These are phyloP conservation scores for Acanthochromis polyacanthus DNA, from an alignment of 2,113 vertebrate genomes.

Conservation along the genomic window DNA sequence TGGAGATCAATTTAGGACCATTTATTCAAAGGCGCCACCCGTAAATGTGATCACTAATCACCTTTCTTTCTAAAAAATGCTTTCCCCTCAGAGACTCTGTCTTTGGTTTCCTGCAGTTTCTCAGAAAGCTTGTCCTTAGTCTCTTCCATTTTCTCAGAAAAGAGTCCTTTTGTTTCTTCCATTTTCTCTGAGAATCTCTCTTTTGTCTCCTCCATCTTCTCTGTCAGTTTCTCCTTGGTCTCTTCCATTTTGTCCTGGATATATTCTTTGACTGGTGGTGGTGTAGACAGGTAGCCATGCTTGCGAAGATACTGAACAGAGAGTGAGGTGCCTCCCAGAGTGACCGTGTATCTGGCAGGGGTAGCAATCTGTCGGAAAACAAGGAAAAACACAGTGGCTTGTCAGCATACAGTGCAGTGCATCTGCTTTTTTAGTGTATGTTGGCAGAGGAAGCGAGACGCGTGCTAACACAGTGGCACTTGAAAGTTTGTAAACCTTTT, in stretches of 20 bases:
- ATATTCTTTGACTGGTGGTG: conserved; percentile 94
- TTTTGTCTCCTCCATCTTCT: conserved; percentile 86
- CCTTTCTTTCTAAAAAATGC: conserved; percentile 90
- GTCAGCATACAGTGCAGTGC: not conserved
- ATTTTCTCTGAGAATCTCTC: conserved; percentile 90
- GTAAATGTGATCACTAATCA: conserved; percentile 76
- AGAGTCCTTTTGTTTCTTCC: conserved; percentile 90
- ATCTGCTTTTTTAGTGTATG: not conserved
- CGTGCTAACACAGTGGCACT: too few species aligned
- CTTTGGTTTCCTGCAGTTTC: conserved; percentile 95
- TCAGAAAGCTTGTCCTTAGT: conserved; percentile 87
- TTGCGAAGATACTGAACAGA: conserved; percentile 93
- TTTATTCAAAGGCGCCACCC: conserved; percentile 1
- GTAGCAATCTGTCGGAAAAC: conserved; percentile 90
- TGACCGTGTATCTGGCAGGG: conserved; percentile 93
- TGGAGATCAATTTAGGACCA: conserved; percentile 10
- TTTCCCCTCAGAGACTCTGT: conserved; percentile 88
- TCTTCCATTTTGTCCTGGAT: conserved; percentile 95
- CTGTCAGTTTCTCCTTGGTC: conserved; percentile 86
- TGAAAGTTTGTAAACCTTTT: too few species aligned
- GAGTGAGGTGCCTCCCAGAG: conserved; percentile 94
- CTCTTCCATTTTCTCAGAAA: conserved; percentile 91
- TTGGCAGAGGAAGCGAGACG: too few species aligned
- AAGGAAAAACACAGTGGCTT: not conserved
- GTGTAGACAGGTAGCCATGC: conserved; percentile 92